Percentiles rank a stretch among this genome's conserved stretches.
phyloP scores from a whole-genome alignment of 2,888 invertebrate species.

The Isotomurus palustris region DNA sequence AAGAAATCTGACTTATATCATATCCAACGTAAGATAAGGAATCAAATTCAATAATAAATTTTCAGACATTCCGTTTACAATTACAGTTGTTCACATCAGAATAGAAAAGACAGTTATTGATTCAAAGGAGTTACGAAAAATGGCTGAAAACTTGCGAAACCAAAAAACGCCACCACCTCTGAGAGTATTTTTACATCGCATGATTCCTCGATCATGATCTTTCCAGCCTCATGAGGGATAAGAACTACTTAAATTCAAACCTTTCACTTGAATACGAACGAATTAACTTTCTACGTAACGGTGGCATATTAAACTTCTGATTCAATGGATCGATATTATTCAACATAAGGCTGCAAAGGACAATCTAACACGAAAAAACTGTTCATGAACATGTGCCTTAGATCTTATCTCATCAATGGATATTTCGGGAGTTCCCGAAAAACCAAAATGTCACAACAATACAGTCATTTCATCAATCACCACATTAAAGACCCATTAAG shows the following conservation, averaged over 20 bases:
- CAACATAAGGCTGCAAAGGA: conserved; percentile 52
- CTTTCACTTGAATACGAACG: background rate
- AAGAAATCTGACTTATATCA: conserved; percentile 2
- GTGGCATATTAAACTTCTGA: too few relatives aligned
- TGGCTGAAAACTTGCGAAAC: background rate
- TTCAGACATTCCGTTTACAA: background rate
- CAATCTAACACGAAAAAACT: conserved; percentile 15
- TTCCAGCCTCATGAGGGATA: conserved; percentile 54
- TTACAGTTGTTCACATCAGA: too few relatives aligned
- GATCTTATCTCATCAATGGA: conserved; percentile 28
- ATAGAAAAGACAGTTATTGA: too few relatives aligned
- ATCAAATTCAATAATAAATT: background rate
- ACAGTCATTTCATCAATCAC: too few relatives aligned
- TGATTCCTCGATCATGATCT: conserved; percentile 48
- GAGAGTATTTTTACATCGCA: conserved; percentile 9
- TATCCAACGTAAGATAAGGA: background rate
- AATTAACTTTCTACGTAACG: too few relatives aligned
- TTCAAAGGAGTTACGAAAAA: background rate
- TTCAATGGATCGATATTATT: too few relatives aligned
- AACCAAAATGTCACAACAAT: background rate
- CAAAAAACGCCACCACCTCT: conserved; percentile 41
- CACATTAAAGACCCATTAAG: too few relatives aligned
- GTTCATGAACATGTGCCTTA: conserved; percentile 45
- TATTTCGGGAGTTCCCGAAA: background rate
- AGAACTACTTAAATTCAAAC: background rate